Evolutionary conservation across 2,113 vertebrate species (phyloP).

Genomic region (Tychaedon coryphoeus): DNA sequence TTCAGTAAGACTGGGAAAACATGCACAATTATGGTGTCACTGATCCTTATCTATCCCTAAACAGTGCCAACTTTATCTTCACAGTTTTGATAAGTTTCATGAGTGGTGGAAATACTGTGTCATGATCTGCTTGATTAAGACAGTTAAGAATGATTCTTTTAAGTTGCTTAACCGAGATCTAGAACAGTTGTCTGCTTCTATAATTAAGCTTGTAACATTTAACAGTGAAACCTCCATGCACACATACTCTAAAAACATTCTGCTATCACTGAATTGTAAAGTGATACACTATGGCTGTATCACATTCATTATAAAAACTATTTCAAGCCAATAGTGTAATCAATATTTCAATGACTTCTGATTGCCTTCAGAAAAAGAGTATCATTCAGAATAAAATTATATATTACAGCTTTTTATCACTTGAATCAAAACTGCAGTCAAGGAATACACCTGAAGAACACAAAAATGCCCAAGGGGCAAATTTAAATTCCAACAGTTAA

Average conservation of each 20-base stretch:
- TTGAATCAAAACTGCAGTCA: neutral
- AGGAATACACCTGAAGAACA: neutral
- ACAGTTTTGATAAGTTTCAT: fast-evolving
- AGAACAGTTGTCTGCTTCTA: neutral
- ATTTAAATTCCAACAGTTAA: neutral
- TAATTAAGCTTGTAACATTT: neutral
- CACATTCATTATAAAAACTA: neutral
- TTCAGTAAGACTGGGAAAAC: neutral
- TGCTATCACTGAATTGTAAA: neutral
- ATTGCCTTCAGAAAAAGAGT: neutral
- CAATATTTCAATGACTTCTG: neutral
- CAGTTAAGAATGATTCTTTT: neutral
- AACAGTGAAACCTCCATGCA: neutral
- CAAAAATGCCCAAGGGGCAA: neutral
- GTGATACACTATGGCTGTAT: neutral
- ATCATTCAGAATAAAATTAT: neutral
- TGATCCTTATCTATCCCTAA: neutral
- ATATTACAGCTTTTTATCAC: neutral
- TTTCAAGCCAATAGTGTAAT: neutral
- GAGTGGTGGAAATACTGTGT: neutral
- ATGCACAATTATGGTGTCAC: neutral
- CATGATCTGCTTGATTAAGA: neutral
- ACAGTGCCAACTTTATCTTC: neutral
- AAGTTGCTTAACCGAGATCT: neutral
- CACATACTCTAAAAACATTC: neutral